Evolutionary conservation across 2,797 vertebrate species (phyloP).

Genomic region (Pangasius macronema): DNA sequence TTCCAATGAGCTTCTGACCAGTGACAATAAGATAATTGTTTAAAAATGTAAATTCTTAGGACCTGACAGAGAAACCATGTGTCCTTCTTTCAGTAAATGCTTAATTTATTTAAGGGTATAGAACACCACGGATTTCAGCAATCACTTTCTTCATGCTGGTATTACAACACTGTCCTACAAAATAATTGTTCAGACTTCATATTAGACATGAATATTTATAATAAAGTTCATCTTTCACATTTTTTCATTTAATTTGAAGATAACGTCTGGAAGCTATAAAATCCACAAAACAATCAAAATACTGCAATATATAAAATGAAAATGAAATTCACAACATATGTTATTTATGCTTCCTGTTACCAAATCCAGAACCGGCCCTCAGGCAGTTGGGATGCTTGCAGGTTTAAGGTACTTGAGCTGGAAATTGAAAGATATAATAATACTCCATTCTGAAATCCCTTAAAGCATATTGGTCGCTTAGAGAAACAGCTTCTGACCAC

Average conservation of each 20-base stretch:
- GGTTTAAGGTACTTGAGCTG: slow-evolving; percentile 6
- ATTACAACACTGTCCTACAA: background rate
- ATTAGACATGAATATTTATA: background rate
- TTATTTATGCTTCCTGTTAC: background rate
- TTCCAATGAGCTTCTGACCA: slow-evolving; percentile 16
- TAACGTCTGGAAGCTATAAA: background rate
- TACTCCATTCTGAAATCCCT: background rate
- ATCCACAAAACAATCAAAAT: background rate
- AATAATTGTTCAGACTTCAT: background rate
- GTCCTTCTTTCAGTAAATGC: background rate
- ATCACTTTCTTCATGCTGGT: background rate
- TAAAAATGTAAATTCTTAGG: slow-evolving; percentile 25
- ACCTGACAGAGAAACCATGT: background rate
- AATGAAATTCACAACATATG: slow-evolving; percentile 16
- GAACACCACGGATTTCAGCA: background rate
- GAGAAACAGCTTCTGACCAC: background rate
- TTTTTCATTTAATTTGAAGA: background rate
- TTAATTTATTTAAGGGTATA: background rate
- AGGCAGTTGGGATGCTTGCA: slow-evolving; percentile 15
- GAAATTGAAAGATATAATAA: slow-evolving; percentile 23
- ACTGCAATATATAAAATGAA: background rate
- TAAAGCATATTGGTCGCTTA: background rate
- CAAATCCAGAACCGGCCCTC: slow-evolving; percentile 1
- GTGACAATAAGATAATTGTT: slow-evolving; percentile 24
- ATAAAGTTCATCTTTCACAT: background rate